Base-by-base conservation (phyloP, 2,888 invertebrate species). In the Lottia scabra region DNA sequence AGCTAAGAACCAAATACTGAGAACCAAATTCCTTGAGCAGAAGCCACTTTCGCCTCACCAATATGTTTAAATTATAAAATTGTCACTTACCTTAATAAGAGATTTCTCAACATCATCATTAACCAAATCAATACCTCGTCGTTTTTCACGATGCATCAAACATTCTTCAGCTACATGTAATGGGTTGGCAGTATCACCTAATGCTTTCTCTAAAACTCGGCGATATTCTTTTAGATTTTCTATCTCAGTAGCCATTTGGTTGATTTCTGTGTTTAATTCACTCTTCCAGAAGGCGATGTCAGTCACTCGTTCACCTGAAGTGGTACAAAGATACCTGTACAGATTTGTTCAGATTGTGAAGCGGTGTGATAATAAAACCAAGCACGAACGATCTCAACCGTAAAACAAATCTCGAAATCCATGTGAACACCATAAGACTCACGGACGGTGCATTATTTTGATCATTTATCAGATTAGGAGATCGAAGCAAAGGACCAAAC, bases 121-220 rank as follows among this genome's bases (percentile, higher is more conserved):
- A 2, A 96, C 96, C 84, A 96, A 92, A 89, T 97, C 97, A 82
- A 95, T 92, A 65, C 95, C 96, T 88, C 94, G 93, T 75, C 97
- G 91, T 82, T 94, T 94, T 91, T 97, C 97, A 73, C 97, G 92
- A 87, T 96, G 94, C 90, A 97, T 96, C 56, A 97, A 92, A 88
- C 97, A 97, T 90, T 97, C 97, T 90, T 97, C 96, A 30, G 95
- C 95, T 76, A 97, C 95, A 81, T 96, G 95, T 75, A 97, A 90
- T 0, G 97, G 97, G 0, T 95, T 95, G 88, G 96, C 96, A 72
- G 96, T 93, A 86, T 95, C 95, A 67, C 92, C 91, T 73, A 93
- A 90, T n/a, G 93, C 92, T 84, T 93, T 93, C 83, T 93, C 92
- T 63, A 96, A 89, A 8, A 86, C 83, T n/a, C 87, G 81, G 66